These are phyloP conservation scores for Mesochorus sp. DNA, from an alignment of 2,888 invertebrate genomes.

Conservation along the genomic window DNA sequence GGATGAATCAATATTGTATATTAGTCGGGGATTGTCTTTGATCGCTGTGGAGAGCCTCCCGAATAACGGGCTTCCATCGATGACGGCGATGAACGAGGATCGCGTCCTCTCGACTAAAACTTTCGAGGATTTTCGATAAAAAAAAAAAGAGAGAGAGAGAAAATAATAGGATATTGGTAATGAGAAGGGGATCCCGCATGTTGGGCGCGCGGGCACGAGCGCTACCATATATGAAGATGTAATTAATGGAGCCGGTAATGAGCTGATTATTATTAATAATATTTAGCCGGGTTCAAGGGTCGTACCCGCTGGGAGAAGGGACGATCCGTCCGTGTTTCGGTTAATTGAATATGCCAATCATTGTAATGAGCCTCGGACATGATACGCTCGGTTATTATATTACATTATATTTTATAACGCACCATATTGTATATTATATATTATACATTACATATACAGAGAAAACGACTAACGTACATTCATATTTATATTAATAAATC, in stretches of 20 bases:
- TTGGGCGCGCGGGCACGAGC: constrained; percentile 14
- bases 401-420: too few relatives aligned
- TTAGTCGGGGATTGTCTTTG: constrained; percentile 21
- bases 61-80: too few relatives aligned
- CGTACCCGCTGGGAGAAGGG: constrained; percentile 73
- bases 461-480: not conserved
- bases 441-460: too few relatives aligned
- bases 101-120: too few relatives aligned
- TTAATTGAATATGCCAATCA: constrained; percentile 93
- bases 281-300: constrained; percentile 80
- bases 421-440: too few relatives aligned
- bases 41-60: constrained; percentile 11
- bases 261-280: constrained; percentile 82
- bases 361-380: constrained; percentile 86
- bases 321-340: constrained; percentile 68
- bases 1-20: constrained; percentile 79
- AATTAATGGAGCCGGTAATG: constrained; percentile 81
- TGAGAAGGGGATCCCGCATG: too few relatives aligned
- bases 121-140: not conserved
- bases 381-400: too few relatives aligned
- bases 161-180: constrained; percentile 2
- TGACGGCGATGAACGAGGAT: too few relatives aligned
- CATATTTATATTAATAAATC: not conserved
- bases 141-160: not conserved
- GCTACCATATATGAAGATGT: constrained; percentile 64